Evolutionary conservation across 2,113 vertebrate species (phyloP).

Genomic region (Columba janthina): DNA sequence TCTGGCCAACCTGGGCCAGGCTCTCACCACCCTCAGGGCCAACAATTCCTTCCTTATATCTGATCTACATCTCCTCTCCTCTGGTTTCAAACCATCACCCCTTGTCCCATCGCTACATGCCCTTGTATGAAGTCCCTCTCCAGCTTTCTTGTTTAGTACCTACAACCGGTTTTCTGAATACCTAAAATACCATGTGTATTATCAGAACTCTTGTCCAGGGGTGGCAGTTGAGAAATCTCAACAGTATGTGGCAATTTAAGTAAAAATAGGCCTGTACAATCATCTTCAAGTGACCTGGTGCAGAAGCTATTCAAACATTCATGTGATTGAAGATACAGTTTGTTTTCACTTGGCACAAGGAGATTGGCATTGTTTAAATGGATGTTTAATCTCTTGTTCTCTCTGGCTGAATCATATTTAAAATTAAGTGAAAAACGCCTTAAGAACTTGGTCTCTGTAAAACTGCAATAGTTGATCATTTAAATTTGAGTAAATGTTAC

Average conservation of each 20-base stretch:
- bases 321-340: neutral
- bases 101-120: no score
- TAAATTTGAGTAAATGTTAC: neutral
- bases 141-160: neutral
- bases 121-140: no score
- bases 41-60: no score
- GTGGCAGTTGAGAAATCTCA: neutral
- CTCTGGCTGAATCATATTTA: neutral
- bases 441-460: neutral
- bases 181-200: neutral
- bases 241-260: neutral
- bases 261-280: constrained; percentile 5
- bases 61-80: no score
- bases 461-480: neutral
- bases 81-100: no score
- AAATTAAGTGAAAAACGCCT: neutral
- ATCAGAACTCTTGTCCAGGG: neutral
- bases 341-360: neutral
- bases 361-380: constrained; percentile 15
- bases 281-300: neutral
- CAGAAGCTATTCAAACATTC: neutral
- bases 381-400: neutral
- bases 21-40: no score
- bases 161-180: neutral
- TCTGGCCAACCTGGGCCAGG: no score